Evolutionary conservation across 1,140 invertebrate species (phyloP), one percentile per base, ranked within the genome.

Genomic region (Armadillidium nasatum): DNA sequence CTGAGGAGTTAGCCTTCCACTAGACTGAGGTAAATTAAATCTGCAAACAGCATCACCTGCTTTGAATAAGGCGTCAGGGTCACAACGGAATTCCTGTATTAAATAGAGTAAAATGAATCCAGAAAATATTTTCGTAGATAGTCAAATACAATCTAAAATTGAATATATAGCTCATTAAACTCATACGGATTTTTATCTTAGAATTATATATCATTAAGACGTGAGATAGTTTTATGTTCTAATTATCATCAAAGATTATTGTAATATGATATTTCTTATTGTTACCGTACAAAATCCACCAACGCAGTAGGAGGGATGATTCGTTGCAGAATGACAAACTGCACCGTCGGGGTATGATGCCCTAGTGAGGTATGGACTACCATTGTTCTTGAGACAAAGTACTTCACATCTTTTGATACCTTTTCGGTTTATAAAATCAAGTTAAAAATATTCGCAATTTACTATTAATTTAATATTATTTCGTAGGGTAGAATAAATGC

Each of bases 311-410:
- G 74, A 50, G 22, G 74, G 23, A 23, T 71, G 46, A 33, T 60
- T 22, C 19, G 45, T 21, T 72, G 60, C 43, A 22, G 19, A 60
- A 44, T 76, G 68, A 50, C 67, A 70, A 69, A 76, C 44, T 44
- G 76, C 73, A 74, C 73, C 73, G 21, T 71, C 69, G 46, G 76
- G 71, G 69, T 75, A 70, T 67, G 50, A 78, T 43, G 67, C 73
- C 21, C 44, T n/a, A 6, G 72, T 44, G 19, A 70, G 46, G 45
- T 71, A 60, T 15, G 69, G 44, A 60, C 19, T 60, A 19, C 50
- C 50, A 60, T 60, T 60, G 19, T 60, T 13, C 19, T 19, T 13
- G 11, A 60, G 50, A 7, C 50, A 60, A 13, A 13, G 11, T 15
- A 60, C 50, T 19, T 60, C 50, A 60, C 50, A 60, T 19, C 50